Percentiles rank a stretch among this genome's conserved stretches.
phyloP scores from a whole-genome alignment of 2,797 vertebrate species.

The Borostomias antarcticus region DNA sequence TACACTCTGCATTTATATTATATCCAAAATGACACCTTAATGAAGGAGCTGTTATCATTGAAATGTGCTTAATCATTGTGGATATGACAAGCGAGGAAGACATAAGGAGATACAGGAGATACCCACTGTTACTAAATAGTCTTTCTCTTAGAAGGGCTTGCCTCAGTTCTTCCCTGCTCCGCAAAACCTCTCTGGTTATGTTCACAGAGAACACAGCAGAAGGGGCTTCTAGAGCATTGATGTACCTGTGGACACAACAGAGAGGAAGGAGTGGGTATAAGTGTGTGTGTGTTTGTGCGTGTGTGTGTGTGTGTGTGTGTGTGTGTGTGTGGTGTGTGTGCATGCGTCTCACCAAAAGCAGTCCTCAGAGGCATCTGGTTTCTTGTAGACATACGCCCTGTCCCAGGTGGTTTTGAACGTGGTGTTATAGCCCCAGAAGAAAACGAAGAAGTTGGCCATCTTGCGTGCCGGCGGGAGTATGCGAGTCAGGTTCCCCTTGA shows the following conservation, averaged over 20 bases:
- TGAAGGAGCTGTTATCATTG: too few relatives aligned
- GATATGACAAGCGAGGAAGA: not conserved
- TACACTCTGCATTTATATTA: too few relatives aligned
- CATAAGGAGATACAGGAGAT: not conserved
- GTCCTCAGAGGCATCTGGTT: slow-evolving; percentile 72
- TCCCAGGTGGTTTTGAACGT: slow-evolving; percentile 73
- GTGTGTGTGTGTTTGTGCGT: slow-evolving; percentile 4
- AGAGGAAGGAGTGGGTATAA: not conserved
- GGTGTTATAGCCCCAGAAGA: slow-evolving; percentile 74
- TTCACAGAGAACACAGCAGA: slow-evolving; percentile 74
- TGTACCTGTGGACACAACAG: slow-evolving; percentile 81
- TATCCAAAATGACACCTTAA: too few relatives aligned
- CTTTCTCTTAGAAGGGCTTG: accelerated
- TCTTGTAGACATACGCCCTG: slow-evolving; percentile 86
- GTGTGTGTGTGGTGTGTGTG: too few relatives aligned
- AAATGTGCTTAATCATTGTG: too few relatives aligned
- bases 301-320: slow-evolving; percentile 1
- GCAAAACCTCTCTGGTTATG: slow-evolving; percentile 60
- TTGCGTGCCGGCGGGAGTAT: slow-evolving; percentile 91
- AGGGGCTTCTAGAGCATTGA: slow-evolving; percentile 86
- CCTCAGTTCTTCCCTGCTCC: slow-evolving; percentile 38
- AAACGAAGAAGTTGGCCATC: slow-evolving; percentile 77
- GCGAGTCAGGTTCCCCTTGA: slow-evolving; percentile 85
- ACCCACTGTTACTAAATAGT: slow-evolving; percentile 76
- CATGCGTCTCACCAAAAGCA: slow-evolving; percentile 88